A percentile compares a stretch with the other conserved stretches of the same genome.
phyloP scores from a whole-genome alignment of 2,113 vertebrate genomes.

The Casuarius casuarius region DNA sequence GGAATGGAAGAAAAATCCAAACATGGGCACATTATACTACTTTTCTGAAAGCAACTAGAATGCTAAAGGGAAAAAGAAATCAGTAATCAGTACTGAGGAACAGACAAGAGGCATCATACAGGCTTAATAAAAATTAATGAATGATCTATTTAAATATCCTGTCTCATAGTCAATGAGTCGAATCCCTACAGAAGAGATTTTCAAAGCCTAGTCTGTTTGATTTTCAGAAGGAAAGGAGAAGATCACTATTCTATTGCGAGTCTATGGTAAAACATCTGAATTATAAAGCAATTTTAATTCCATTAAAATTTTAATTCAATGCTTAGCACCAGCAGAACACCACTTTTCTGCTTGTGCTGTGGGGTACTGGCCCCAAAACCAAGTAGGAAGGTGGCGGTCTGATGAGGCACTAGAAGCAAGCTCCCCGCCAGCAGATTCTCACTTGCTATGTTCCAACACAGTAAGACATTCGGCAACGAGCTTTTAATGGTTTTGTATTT shows the following conservation, averaged over 20 bases:
- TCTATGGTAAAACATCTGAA: neutral
- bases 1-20: neutral
- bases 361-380: neutral
- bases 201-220: neutral
- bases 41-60: neutral
- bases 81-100: neutral
- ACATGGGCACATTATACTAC: neutral
- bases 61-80: neutral
- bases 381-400: neutral
- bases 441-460: neutral
- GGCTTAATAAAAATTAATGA: neutral
- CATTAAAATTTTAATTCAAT: neutral
- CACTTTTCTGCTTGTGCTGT: neutral
- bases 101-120: neutral
- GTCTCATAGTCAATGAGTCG: neutral
- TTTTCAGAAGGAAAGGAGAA: neutral
- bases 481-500: slow-evolving; percentile 45
- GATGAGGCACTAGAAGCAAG: neutral
- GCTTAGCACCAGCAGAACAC: neutral
- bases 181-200: neutral
- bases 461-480: slow-evolving; percentile 1
- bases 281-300: neutral
- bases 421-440: neutral
- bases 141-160: neutral
- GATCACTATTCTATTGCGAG: neutral